A percentile compares a stretch with the other conserved stretches of the same genome.
Evolutionary conservation across 2,113 vertebrate species (phyloP).

Genomic region (Elephas maximus): DNA sequence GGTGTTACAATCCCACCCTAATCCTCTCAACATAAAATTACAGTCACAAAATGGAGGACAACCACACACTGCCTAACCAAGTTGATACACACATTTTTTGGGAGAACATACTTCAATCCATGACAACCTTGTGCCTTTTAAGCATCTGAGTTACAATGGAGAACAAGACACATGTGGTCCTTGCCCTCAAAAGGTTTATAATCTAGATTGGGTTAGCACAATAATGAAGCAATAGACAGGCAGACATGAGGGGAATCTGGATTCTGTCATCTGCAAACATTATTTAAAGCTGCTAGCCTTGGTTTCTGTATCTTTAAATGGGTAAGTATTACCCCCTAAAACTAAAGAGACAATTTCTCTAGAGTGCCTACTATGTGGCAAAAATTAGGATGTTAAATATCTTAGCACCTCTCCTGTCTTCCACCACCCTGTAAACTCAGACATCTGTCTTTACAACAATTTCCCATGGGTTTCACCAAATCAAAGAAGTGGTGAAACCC

Average conservation of each 20-base stretch:
- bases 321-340: not conserved
- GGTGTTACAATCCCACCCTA: too few relatives aligned
- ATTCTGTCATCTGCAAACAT: not conserved
- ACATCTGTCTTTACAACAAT: not conserved
- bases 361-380: not conserved
- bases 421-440: not conserved
- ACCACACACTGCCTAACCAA: too few relatives aligned
- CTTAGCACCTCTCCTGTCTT: not conserved
- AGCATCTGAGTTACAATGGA: not conserved
- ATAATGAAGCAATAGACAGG: not conserved
- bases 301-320: not conserved
- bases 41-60: too few relatives aligned
- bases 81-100: too few relatives aligned
- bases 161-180: not conserved
- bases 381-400: not conserved
- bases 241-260: not conserved
- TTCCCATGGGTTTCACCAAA: too few relatives aligned
- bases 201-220: not conserved
- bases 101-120: too few relatives aligned
- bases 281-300: not conserved
- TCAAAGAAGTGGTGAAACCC: too few relatives aligned
- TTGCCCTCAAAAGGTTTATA: not conserved
- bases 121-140: not conserved
- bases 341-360: conserved; percentile 13
- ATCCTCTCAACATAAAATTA: too few relatives aligned